Base-by-base conservation (phyloP, 2,888 invertebrate genomes). In the Acleris laterana region DNA sequence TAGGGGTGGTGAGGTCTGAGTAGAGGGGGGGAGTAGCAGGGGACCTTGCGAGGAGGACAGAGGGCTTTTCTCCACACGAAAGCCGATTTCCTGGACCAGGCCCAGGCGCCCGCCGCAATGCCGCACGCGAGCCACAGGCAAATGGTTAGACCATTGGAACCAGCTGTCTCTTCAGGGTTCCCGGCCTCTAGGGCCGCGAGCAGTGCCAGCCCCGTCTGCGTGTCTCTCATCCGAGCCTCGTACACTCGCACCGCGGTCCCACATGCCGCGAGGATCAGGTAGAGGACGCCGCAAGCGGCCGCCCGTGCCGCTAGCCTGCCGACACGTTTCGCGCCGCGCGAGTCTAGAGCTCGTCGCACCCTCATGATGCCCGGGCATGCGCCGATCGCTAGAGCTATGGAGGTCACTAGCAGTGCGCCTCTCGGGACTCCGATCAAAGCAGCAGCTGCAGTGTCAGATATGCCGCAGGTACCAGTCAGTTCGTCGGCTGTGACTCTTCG, bases 391-490 rank as follows among this genome's bases (percentile, higher is more conserved):
- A 98, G 94, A 51, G 95, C 93, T n/a, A 95, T 93, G 9, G 97
- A 96, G 16, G 96, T 85, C 11, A 95, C 87, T 17, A 97, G 90
- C 71, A 96, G 90, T 5, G 95, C 90, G 70, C 94, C 88, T 87
- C 94, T 79, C 80, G 97, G 87, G 76, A 95, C 81, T 76, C 94
- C 93, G 81, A 95, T 90, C 82, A 95, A 93, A 73, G 95, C 94
- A 5, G 95, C 90, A 0, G 94, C 94, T 70, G 94, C 87, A 78
- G 94, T 83, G 74, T 94, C 89, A 60, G 93, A 90, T 13, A 97
- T 95, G n/a, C 95, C 96, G 79, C 98, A 98, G 63, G 97, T 94
- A 2, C 97, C 97, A 0, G 96, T 97, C 70, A 97, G 85, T 81
- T 97, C 97, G 75, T 96, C 96, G 1, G 95, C 96, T 19, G 96